Percentiles rank a stretch among this genome's conserved stretches.
These are phyloP conservation scores for Rhabditoides inermis DNA, from an alignment of 2,888 invertebrate species.

Conservation along the genomic window DNA sequence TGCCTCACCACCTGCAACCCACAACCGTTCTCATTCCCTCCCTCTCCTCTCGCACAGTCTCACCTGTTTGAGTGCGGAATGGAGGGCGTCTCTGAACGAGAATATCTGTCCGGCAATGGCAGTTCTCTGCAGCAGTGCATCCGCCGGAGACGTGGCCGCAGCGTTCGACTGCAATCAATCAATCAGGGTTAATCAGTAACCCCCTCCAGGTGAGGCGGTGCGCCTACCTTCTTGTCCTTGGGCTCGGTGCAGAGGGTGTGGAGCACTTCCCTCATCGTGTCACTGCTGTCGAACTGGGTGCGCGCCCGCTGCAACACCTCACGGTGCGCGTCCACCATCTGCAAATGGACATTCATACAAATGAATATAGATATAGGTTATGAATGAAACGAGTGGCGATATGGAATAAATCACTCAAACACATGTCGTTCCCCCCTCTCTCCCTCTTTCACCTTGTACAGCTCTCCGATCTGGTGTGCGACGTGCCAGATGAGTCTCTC, in stretches of 20 bases:
- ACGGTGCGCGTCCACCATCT: constrained; percentile 77
- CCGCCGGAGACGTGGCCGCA: constrained; percentile 29
- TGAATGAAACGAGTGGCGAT: too few relatives aligned
- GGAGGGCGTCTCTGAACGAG: constrained; percentile 84
- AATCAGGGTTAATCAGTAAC: too few relatives aligned
- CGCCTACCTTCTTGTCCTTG: constrained; percentile 23
- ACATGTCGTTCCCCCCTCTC: not conserved
- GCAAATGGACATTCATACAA: constrained; percentile 33
- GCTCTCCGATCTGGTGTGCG: constrained; percentile 89
- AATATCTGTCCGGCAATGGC: constrained; percentile 95
- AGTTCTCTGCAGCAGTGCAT: constrained; percentile 77
- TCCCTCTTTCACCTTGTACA: constrained; percentile 61
- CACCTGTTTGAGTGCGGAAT: constrained; percentile 85
- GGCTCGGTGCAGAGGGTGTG: constrained; percentile 20
- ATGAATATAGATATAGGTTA: not conserved
- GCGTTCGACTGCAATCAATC: too few relatives aligned
- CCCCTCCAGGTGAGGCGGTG: too few relatives aligned
- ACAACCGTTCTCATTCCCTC: constrained; percentile 5
- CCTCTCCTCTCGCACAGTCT: not conserved
- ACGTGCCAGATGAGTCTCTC: constrained; percentile 98
- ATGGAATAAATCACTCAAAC: not conserved
- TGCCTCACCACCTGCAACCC: constrained; percentile 69
- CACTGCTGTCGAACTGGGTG: constrained; percentile 95
- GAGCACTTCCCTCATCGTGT: constrained; percentile 91
- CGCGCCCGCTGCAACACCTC: constrained; percentile 80